Percentiles rank a stretch among this genome's conserved stretches.
Evolutionary conservation across 2,888 invertebrate species (phyloP).

Genomic region (Drosophila mayaguana): DNA sequence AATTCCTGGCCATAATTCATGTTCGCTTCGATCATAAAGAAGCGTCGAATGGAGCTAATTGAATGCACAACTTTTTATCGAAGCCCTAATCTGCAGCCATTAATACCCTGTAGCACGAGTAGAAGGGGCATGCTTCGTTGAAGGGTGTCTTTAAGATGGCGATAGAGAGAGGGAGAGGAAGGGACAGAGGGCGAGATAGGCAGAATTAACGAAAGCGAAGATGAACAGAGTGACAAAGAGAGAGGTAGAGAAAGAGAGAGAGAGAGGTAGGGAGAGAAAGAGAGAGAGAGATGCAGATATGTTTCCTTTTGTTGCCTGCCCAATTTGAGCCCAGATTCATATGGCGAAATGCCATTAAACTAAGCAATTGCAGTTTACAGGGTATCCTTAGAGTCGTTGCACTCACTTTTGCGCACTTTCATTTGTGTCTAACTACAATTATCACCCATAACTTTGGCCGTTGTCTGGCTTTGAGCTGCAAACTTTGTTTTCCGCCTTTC

Average conservation of each 20-base stretch:
- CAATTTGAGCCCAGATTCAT: neutral
- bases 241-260: neutral
- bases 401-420: neutral
- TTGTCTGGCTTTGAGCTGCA: conserved; percentile 9
- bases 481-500: conserved; percentile 5
- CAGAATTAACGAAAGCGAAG: no score
- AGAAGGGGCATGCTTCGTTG: neutral
- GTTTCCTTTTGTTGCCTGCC: no score
- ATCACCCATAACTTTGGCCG: conserved; percentile 15
- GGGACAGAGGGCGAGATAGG: neutral
- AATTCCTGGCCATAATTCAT: conserved; percentile 29
- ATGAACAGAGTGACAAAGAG: neutral
- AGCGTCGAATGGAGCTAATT: conserved; percentile 5
- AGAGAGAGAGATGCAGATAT: neutral
- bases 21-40: conserved; percentile 37
- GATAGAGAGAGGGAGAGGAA: no score
- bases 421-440: conserved; percentile 12
- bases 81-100: neutral
- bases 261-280: neutral
- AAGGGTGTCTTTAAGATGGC: neutral
- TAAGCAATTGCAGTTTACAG: neutral
- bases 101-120: neutral
- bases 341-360: neutral
- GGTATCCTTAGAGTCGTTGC: neutral
- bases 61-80: conserved; percentile 17